A percentile compares a stretch with the other conserved stretches of the same genome.
Evolutionary conservation across 2,797 vertebrate species (phyloP).

Genomic region (Apodemus agrarius): DNA sequence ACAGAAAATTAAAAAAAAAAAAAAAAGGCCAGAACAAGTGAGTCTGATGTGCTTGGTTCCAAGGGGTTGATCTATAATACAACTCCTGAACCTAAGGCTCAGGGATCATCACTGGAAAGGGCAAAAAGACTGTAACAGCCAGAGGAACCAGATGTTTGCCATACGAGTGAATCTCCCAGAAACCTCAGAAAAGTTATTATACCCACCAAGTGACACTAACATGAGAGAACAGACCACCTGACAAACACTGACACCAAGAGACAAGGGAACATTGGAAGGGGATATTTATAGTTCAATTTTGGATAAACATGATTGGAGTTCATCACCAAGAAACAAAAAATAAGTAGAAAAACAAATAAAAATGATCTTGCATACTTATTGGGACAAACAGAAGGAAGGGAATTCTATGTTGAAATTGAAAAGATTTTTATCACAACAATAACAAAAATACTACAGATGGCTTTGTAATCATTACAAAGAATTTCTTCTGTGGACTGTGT

Average conservation of each 20-base stretch:
- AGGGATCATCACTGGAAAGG: not conserved
- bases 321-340: constrained; percentile 12
- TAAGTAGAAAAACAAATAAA: not conserved
- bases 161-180: not conserved
- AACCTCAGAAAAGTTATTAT: not conserved
- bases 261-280: not conserved
- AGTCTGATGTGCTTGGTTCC: not conserved
- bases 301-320: constrained; percentile 16
- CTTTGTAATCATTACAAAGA: not conserved
- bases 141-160: not conserved
- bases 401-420: not conserved
- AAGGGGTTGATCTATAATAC: not conserved
- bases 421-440: not conserved
- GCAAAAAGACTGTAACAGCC: too few species aligned
- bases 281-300: not conserved
- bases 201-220: not conserved
- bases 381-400: not conserved
- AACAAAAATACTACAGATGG: not conserved
- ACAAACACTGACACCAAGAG: not conserved
- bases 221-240: not conserved
- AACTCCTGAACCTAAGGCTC: not conserved
- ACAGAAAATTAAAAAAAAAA: not conserved
- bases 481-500: not conserved
- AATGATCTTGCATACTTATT: not conserved
- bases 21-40: not conserved